phyloP scores from a whole-genome alignment of 2,888 invertebrate genomes.

The Tenthredo scrophulariae region DNA sequence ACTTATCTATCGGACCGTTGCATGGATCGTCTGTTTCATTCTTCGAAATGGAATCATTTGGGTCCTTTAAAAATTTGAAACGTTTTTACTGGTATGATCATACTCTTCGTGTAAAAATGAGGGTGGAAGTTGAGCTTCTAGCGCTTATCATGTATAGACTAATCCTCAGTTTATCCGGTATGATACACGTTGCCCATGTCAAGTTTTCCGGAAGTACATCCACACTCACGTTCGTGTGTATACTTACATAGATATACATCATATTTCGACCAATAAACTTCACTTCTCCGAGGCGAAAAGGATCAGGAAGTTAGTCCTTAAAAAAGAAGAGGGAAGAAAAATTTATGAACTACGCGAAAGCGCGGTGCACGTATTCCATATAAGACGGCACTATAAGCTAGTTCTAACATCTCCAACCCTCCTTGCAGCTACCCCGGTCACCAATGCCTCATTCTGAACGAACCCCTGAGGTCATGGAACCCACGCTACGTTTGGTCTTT shows the following conservation, averaged over 20 bases:
- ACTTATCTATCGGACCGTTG: too few species aligned
- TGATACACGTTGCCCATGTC: neutral
- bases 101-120: neutral
- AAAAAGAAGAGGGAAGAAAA: constrained; percentile 33
- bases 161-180: neutral
- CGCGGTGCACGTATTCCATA: constrained; percentile 30
- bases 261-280: constrained; percentile 58
- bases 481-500: constrained; percentile 13
- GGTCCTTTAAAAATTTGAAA: too few species aligned
- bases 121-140: neutral
- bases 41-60: too few species aligned
- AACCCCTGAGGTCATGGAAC: constrained; percentile 46
- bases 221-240: neutral
- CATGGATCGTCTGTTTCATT: too few species aligned
- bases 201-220: neutral
- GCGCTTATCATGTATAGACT: neutral
- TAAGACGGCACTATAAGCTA: constrained; percentile 53
- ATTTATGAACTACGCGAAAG: constrained; percentile 58
- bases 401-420: constrained; percentile 55
- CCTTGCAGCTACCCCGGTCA: constrained; percentile 38
- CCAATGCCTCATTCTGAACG: constrained; percentile 33
- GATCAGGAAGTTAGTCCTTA: constrained; percentile 55
- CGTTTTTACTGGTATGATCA: too few species aligned
- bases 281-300: constrained; percentile 54
- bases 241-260: constrained; percentile 30